phyloP scores from a whole-genome alignment of 2,113 vertebrate species.

The Parotia lawesii region DNA sequence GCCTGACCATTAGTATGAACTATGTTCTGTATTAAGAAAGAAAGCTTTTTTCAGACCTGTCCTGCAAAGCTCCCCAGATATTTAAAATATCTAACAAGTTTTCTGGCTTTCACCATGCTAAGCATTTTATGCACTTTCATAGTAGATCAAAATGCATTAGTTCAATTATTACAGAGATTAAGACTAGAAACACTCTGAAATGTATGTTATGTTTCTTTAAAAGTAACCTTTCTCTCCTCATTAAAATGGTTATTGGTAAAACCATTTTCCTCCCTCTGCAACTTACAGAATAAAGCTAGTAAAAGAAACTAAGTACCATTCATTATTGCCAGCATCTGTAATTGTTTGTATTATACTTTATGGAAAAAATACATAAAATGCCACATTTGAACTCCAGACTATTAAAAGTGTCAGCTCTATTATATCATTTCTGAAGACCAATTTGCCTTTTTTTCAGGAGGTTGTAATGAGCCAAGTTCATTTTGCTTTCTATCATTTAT shows the following conservation, averaged over 20 bases:
- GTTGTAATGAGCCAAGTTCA: constrained; percentile 74
- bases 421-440: constrained; percentile 75
- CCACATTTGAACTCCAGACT: constrained; percentile 60
- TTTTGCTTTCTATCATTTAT: constrained; percentile 78
- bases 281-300: constrained; percentile 21
- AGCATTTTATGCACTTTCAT: constrained; percentile 40
- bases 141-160: constrained; percentile 38
- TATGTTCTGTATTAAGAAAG: background rate
- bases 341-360: constrained; percentile 62
- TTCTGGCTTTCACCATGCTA: constrained; percentile 29
- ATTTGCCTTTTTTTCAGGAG: constrained; percentile 70
- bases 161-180: constrained; percentile 45
- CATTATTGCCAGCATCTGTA: constrained; percentile 56
- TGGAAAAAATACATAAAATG: constrained; percentile 60
- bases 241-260: constrained; percentile 43
- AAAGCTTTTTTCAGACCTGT: constrained; percentile 24
- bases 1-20: constrained; percentile 4
- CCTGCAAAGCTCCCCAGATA: constrained; percentile 24
- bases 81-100: constrained; percentile 41
- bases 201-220: constrained; percentile 36
- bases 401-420: constrained; percentile 67
- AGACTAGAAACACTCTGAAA: constrained; percentile 16
- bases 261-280: background rate
- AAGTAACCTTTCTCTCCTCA: constrained; percentile 24
- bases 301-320: constrained; percentile 51